phyloP scores from a whole-genome alignment of 2,888 invertebrate genomes.

The Andricus curvator region DNA sequence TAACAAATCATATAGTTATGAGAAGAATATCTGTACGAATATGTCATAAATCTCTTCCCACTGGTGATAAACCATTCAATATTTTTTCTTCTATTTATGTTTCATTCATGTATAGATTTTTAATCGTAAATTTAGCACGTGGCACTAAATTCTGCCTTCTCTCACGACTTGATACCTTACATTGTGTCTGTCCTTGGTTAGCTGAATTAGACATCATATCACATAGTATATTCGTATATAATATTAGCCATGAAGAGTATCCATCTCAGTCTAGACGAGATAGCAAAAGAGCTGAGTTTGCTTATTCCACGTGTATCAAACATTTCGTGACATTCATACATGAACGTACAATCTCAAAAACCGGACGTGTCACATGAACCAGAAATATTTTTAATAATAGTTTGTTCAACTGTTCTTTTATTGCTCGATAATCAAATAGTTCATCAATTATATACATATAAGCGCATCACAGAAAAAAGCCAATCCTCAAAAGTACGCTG shows the following conservation, averaged over 20 bases:
- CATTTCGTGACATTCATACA: slow-evolving; percentile 50
- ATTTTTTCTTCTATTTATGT: background rate
- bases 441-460: too few relatives aligned
- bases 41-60: too few relatives aligned
- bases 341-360: background rate
- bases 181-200: slow-evolving; percentile 52
- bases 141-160: slow-evolving; percentile 13
- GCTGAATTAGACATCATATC: slow-evolving; percentile 15
- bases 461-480: too few relatives aligned
- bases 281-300: slow-evolving; percentile 66
- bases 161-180: slow-evolving; percentile 5
- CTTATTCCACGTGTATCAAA: slow-evolving; percentile 45
- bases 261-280: slow-evolving; percentile 68
- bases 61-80: too few relatives aligned
- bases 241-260: slow-evolving; percentile 53
- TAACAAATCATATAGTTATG: background rate
- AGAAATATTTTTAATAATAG: background rate
- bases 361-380: background rate
- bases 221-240: background rate
- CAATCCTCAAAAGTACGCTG: too few relatives aligned
- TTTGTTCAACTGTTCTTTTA: background rate
- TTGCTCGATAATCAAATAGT: background rate
- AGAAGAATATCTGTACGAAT: too few relatives aligned
- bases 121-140: background rate
- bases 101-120: background rate